Evolutionary conservation across 2,888 invertebrate species (phyloP), one percentile per base, ranked within the genome.

Genomic region (Pseudococcus longispinus): DNA sequence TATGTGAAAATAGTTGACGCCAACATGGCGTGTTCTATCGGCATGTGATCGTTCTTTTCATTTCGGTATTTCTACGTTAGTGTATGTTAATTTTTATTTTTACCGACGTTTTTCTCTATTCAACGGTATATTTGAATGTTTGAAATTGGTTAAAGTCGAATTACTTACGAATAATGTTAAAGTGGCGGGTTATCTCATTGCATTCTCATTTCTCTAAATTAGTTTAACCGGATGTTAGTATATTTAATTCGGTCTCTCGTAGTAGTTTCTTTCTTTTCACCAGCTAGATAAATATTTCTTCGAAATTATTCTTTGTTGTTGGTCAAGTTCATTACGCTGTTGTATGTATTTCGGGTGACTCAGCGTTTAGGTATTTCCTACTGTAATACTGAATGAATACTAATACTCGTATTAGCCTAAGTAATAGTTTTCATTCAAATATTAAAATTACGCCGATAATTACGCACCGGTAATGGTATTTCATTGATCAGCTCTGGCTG

Each of bases 1-100:
- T 44, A 65, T 77, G 44, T 51, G 46, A 55, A 55, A n/a, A 80
- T 46, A 32, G 77, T 86, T 44, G 74, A 87, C 83, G 87, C 87
- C 87, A 87, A 87, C 87, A 87, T 87, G 87, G 87, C 87, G 87
- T 87, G 70, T 87, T 83, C 83, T 82, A 87, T 87, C 87, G 86
- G 86, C 86, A 86, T 86, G 86, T 55, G 86, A 86, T 86, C 55
- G 15, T 26, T 9, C 6, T 51, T 20, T 55, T 11, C 8, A 51
- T 85, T 65, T 44, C 44, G 20, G 13, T 20, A 42, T 37, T 80
- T n/a, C 13, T 20, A 11, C 42, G 42, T 42, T 80, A 80, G 77
- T 80, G 23, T n/a, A 42, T 6, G 18, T 42, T 80, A 20, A 80
- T 42, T 42, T 42, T 1, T 15, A 2, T 13, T 18, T 0, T 32